Evolutionary conservation across 2,797 vertebrate species (phyloP).

Genomic region (Enteromius thamalakanensis): DNA sequence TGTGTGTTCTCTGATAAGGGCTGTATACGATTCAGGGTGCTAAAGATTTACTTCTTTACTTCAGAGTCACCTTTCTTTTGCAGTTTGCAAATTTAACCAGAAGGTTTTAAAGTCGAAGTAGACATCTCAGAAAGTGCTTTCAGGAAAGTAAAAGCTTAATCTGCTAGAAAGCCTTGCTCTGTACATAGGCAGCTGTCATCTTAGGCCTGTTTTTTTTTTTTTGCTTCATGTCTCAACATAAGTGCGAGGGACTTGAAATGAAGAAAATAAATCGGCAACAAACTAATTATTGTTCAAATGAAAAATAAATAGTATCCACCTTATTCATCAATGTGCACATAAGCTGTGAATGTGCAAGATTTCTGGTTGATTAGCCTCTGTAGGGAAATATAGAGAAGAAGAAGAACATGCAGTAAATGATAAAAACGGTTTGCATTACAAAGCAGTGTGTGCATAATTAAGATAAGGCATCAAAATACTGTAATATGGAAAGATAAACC

Average conservation of each 20-base stretch:
- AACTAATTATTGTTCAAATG: not conserved
- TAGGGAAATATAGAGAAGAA: too few relatives aligned
- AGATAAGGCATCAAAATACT: too few relatives aligned
- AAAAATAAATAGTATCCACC: not conserved
- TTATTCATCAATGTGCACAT: too few relatives aligned
- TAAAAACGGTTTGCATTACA: too few relatives aligned
- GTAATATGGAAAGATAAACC: too few relatives aligned
- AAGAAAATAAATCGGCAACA: too few relatives aligned
- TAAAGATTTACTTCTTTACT: conserved; percentile 4
- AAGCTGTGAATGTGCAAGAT: too few relatives aligned
- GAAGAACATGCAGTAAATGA: too few relatives aligned
- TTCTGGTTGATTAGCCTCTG: too few relatives aligned
- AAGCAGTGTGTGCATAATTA: too few relatives aligned
- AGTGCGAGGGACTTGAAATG: not conserved
- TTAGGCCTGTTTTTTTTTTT: conserved; percentile 7
- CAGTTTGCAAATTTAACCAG: conserved; percentile 14
- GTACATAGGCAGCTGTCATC: not conserved
- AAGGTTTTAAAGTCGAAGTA: not conserved
- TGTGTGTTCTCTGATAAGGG: conserved; percentile 24
- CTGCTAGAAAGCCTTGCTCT: not conserved
- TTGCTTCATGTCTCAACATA: not conserved
- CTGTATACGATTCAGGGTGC: conserved; percentile 10
- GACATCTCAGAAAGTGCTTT: not conserved
- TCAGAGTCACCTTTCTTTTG: conserved; percentile 12
- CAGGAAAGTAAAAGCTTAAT: conserved; percentile 8